Evolutionary conservation across 23 tunicate species (phyloP), one percentile per base, ranked within the genome.

Genomic region (Halocynthia aurantium): DNA sequence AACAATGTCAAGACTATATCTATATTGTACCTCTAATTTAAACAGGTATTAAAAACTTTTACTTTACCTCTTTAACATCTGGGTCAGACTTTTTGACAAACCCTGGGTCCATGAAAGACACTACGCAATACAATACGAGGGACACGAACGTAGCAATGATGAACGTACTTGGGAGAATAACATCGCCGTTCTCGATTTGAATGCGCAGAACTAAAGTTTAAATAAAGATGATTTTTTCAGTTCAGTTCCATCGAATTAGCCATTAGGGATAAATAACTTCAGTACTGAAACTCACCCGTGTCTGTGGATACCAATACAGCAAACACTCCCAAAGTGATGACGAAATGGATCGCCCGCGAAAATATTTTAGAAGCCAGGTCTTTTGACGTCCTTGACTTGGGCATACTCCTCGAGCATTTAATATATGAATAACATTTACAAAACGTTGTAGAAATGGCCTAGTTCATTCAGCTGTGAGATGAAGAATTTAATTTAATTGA

Each of bases 41-140:
- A 1, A 31, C 44, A 31, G 44, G 44, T 31, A 0, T 31, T 31
- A 4, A 31, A 31, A 31, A 31, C 44, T 31, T 31, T 10, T 51
- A 69, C 9, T 18, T 81, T 80, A 89, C 88, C 76, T 89, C 88
- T 76, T 80, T 69, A 1, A 92, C 84, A 78, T 92, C 98, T 50
- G 82, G 57, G 62, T 92, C 92, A 0, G 79, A 81, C 6, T 62
- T 66, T 61, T 82, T 92, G 6, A 92, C 98, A 79, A 49, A 92
- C 22, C 98, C 98, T 22, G 98, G 98, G 62, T 92, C 98, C 92
- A 92, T 86, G 52, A 72, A 86, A 22, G 98, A 85, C 55, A 92
- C 98, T 53, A 75, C 51, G 62, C 86, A 86, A 60, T 92, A 92
- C 73, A 92, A 65, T 22, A 79, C 79, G 6, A 92, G 44, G 15